Conservation (phyloP, 2,113 vertebrate genomes). For the Phylloscopus trochiloides region DNA sequence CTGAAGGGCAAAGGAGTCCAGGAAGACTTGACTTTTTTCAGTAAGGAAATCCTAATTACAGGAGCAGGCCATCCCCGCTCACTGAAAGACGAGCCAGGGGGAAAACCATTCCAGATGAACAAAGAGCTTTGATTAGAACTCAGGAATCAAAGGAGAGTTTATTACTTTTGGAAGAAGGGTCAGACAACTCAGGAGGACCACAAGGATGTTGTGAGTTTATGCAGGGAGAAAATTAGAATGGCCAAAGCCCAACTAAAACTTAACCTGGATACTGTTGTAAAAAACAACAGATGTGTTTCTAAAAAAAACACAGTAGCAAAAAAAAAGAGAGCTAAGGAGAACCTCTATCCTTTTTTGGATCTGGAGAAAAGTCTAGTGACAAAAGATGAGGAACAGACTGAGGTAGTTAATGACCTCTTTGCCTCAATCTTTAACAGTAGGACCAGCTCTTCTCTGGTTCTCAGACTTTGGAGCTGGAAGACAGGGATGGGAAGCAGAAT, state of each 20-base stretch:
- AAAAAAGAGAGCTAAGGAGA: not conserved
- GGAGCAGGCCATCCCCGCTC: not conserved
- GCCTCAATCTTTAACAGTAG: not conserved
- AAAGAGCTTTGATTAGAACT: not conserved
- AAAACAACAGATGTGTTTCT: not conserved
- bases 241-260: not conserved
- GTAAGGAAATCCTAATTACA: not conserved
- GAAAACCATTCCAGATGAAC: not conserved
- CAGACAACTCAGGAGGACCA: not conserved
- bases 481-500: not conserved
- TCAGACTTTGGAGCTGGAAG: not conserved
- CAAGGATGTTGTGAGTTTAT: not conserved
- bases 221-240: not conserved
- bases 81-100: not conserved
- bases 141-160: not conserved
- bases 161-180: not conserved
- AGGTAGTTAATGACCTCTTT: not conserved
- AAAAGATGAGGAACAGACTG: not conserved
- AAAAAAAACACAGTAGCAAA: not conserved
- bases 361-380: not conserved
- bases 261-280: not conserved
- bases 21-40: not conserved
- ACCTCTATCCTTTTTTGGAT: not conserved
- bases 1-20: not conserved
- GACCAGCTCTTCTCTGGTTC: not conserved